Conservation (phyloP, 2,888 invertebrate species). For the Reticulitermes lucifugus region DNA sequence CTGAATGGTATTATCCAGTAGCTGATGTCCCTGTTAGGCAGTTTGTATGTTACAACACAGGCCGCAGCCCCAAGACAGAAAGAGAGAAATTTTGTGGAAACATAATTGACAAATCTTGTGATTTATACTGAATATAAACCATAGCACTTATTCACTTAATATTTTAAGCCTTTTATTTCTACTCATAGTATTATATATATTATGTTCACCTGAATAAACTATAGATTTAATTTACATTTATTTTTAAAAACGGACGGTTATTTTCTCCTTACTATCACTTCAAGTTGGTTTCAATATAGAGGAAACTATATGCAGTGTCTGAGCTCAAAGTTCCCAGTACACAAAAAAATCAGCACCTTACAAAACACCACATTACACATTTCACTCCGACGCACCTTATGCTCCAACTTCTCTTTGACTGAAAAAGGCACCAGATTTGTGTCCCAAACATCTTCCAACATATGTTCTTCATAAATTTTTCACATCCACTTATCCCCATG, state of each 20-base stretch:
- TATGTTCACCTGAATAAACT: conserved; percentile 37
- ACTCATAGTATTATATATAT: not conserved
- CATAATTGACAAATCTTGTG: conserved; percentile 27
- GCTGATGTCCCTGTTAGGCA: not conserved
- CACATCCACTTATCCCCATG: conserved; percentile 29
- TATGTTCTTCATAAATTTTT: conserved; percentile 29
- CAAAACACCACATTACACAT: conserved; percentile 1
- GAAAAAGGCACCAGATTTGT: conserved; percentile 45
- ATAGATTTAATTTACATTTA: conserved; percentile 41
- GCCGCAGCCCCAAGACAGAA: not conserved
- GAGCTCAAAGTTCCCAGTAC: not conserved
- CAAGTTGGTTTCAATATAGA: conserved; percentile 7
- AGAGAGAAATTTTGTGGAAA: conserved; percentile 1
- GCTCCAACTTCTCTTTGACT: conserved; percentile 18
- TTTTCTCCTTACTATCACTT: conserved; percentile 40
- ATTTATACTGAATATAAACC: conserved; percentile 23
- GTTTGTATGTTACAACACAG: not conserved
- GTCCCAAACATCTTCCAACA: conserved; percentile 37
- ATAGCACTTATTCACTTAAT: conserved; percentile 18
- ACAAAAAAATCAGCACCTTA: conserved; percentile 43
- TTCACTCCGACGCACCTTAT: conserved; percentile 24
- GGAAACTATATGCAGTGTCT: not conserved
- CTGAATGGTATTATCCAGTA: not conserved
- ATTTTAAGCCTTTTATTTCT: conserved; percentile 23
- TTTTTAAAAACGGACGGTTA: conserved; percentile 50